These are phyloP conservation scores for Macrophya alboannulata DNA, from an alignment of 2,888 invertebrate genomes.

Conservation along the genomic window DNA sequence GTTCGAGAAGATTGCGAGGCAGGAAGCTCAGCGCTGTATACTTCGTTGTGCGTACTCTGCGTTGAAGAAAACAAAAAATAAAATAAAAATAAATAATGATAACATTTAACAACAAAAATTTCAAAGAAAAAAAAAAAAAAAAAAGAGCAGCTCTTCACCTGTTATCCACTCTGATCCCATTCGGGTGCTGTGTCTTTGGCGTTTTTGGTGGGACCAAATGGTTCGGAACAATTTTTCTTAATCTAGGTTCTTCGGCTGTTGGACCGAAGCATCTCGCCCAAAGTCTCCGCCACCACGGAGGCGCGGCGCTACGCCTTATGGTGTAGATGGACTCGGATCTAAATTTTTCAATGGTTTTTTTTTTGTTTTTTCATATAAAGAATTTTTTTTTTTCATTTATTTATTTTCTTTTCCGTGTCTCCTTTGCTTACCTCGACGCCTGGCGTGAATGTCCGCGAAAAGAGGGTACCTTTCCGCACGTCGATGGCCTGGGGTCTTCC, in stretches of 20 bases:
- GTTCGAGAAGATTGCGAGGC: conserved; percentile 97
- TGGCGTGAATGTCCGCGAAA: conserved; percentile 91
- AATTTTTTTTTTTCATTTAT: background rate
- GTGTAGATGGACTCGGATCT: conserved; percentile 94
- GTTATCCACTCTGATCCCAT: conserved; percentile 91
- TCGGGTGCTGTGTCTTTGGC: conserved; percentile 91
- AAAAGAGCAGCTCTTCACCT: conserved; percentile 67
- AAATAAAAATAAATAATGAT: background rate
- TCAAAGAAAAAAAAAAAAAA: conserved; percentile 28
- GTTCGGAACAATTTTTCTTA: conserved; percentile 91
- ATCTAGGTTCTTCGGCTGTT: conserved; percentile 86
- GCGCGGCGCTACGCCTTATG: conserved; percentile 87
- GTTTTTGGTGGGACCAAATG: conserved; percentile 92
- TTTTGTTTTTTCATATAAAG: background rate
- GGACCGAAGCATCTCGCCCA: conserved; percentile 79
- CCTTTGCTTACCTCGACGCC: conserved; percentile 85
- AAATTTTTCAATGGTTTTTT: background rate
- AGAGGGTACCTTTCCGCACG: conserved; percentile 80
- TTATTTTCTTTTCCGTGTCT: background rate
- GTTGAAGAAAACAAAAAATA: conserved; percentile 53
- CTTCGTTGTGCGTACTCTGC: conserved; percentile 94
- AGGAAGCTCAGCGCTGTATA: conserved; percentile 96
- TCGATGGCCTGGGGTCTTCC: conserved; percentile 82
- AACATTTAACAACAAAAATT: conserved; percentile 47
- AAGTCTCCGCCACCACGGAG: conserved; percentile 88